Base-by-base conservation (phyloP, 2,797 vertebrate species). In the Benthosema pterotum region DNA sequence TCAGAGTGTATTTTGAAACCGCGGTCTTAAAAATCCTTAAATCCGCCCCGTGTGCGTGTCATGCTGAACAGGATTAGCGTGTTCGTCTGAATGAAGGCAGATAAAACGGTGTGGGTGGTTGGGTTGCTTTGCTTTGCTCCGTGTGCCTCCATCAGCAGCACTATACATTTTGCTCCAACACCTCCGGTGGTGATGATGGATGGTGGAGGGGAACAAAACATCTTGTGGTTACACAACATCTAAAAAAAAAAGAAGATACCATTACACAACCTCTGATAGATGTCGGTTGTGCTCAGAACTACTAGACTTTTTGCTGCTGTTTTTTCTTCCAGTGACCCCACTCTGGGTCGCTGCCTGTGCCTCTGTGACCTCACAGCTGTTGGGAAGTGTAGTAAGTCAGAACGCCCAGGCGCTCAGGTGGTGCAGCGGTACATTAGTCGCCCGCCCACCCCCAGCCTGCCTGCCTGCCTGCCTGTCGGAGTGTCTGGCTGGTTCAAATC, bases 91-190 rank as follows among this genome's bases (percentile, higher is more conserved):
- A 83, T 85, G 69, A 54, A 55, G 65, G 53, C 57, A 74, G 78
- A 85, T 79, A 78, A 61, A 70, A 67, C 52, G 52, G 71, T 57
- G 80, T 83, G 69, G 80, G 83, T 77, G 77, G 72, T 59, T 59
- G 48, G 2, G 45, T 13, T n/a, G 45, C 3, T 46, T n/a, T 38
- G 68, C 69, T n/a, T n/a, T n/a, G n/a, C n/a, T n/a, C n/a, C n/a
- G n/a, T n/a, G n/a, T n/a, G n/a, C n/a, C n/a, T n/a, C n/a, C n/a
- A n/a, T 64, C 63, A 60, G 69, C 49, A 63, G 68, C 48, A 56
- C 74, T 63, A 59, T 72, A 57, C 60, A 61, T 77, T 65, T 49
- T 64, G 64, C 58, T 62, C 63, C 25, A 64, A 46, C 72, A 76
- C 74, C 76, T 75, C 72, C 46, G 74, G 72, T 69, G 25, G 71